Conservation (phyloP, 30 jellyfish, hydroid and myxozoan species). For the Turritopsis rubra region DNA sequence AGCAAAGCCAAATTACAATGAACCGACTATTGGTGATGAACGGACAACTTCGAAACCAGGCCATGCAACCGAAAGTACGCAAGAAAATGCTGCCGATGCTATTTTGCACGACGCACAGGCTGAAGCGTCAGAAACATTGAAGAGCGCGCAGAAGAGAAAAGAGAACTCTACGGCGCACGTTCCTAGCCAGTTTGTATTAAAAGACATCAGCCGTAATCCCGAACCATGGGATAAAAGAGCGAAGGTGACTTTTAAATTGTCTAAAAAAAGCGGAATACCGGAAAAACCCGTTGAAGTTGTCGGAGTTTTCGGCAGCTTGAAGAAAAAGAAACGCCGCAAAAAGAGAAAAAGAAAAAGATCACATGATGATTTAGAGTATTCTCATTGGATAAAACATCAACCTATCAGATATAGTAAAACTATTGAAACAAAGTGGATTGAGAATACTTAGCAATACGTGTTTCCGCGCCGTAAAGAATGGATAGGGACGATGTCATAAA, state of each 20-base stretch:
- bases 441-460: background rate
- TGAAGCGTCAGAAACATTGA: background rate
- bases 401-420: background rate
- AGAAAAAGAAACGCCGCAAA: slow-evolving; percentile 20
- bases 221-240: slow-evolving; percentile 41
- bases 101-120: background rate
- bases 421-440: background rate
- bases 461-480: background rate
- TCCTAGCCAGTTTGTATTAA: background rate
- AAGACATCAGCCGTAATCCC: slow-evolving; percentile 32
- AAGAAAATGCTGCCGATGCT: slow-evolving; percentile 6
- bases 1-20: background rate
- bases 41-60: background rate
- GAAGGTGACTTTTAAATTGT: slow-evolving; percentile 31
- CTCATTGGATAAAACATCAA: background rate
- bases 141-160: background rate
- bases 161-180: background rate
- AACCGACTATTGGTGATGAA: background rate
- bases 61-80: background rate
- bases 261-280: slow-evolving; percentile 28
- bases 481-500: background rate
- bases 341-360: slow-evolving; percentile 14
- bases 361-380: slow-evolving; percentile 5
- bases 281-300: slow-evolving; percentile 28
- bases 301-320: slow-evolving; percentile 33